Conservation (phyloP, 2,797 vertebrate genomes). For the Euphonia xanthogaster region DNA sequence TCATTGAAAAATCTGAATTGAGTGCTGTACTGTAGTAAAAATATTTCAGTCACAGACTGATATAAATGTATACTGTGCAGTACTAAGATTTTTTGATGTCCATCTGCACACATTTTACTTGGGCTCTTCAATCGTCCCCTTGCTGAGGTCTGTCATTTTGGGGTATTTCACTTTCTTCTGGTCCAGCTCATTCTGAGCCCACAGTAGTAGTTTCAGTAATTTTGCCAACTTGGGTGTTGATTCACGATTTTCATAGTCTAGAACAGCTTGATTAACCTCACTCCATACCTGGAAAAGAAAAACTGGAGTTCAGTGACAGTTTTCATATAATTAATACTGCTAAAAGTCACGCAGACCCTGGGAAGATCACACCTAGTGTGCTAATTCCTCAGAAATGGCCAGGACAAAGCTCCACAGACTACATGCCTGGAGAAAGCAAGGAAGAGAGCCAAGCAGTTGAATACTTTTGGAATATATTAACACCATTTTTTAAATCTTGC, state of each 20-base stretch:
- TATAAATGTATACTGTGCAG: slow-evolving; percentile 65
- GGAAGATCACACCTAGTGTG: not conserved
- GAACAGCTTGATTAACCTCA: slow-evolving; percentile 96
- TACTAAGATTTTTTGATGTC: slow-evolving; percentile 45
- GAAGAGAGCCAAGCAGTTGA: not conserved
- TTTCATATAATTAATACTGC: not conserved
- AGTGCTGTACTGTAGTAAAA: slow-evolving; percentile 73
- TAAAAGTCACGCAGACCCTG: not conserved
- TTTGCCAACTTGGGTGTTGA: slow-evolving; percentile 98
- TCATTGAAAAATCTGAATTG: slow-evolving; percentile 67
- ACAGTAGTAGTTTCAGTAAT: slow-evolving; percentile 95
- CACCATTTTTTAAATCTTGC: not conserved
- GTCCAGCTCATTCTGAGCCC: slow-evolving; percentile 99
- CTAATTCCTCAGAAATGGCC: not conserved
- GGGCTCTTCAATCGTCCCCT: slow-evolving; percentile 95
- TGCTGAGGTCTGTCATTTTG: slow-evolving; percentile 99
- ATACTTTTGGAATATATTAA: not conserved
- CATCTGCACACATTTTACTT: slow-evolving; percentile 81
- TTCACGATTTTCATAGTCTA: slow-evolving; percentile 97
- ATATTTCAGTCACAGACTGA: slow-evolving; percentile 73
- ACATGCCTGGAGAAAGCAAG: not conserved
- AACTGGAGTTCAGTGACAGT: not conserved
- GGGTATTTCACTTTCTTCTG: slow-evolving; percentile 99
- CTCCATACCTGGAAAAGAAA: slow-evolving; percentile 90
- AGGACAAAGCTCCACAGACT: not conserved